Evolutionary conservation across 2,113 vertebrate genomes (phyloP).

Genomic region (Mola mola): DNA sequence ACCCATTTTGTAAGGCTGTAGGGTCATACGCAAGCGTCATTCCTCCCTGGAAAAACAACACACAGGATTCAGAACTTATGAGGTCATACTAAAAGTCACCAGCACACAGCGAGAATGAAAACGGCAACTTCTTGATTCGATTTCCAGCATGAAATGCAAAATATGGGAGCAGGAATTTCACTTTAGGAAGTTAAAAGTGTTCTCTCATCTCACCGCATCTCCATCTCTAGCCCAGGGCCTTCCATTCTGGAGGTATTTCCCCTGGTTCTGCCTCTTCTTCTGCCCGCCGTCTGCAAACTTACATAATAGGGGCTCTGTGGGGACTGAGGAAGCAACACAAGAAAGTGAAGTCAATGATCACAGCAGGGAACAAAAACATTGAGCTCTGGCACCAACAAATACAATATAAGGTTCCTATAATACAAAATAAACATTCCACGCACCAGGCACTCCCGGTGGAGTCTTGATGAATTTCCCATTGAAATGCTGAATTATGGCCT

Average conservation of each 20-base stretch:
- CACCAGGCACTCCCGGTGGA: slow-evolving; percentile 90
- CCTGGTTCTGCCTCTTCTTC: slow-evolving; percentile 93
- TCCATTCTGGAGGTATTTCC: slow-evolving; percentile 91
- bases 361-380: slow-evolving; percentile 31
- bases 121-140: neutral
- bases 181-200: neutral
- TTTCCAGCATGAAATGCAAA: neutral
- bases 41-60: slow-evolving; percentile 84
- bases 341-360: slow-evolving; percentile 40
- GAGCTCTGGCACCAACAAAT: slow-evolving; percentile 31
- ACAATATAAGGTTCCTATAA: slow-evolving; percentile 39
- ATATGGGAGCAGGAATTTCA: neutral
- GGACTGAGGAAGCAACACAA: slow-evolving; percentile 77
- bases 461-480: slow-evolving; percentile 95
- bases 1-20: slow-evolving; percentile 93
- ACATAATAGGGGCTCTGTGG: slow-evolving; percentile 92
- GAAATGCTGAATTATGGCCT: slow-evolving; percentile 94
- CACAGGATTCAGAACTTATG: slow-evolving; percentile 70
- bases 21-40: slow-evolving; percentile 95
- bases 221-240: slow-evolving; percentile 89
- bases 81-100: slow-evolving; percentile 66
- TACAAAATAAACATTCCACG: slow-evolving; percentile 53
- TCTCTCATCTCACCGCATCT: slow-evolving; percentile 83
- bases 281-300: slow-evolving; percentile 96
- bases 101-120: too few species aligned